Evolutionary conservation across 2,113 vertebrate species (phyloP).

Genomic region (Ranitomeya variabilis): DNA sequence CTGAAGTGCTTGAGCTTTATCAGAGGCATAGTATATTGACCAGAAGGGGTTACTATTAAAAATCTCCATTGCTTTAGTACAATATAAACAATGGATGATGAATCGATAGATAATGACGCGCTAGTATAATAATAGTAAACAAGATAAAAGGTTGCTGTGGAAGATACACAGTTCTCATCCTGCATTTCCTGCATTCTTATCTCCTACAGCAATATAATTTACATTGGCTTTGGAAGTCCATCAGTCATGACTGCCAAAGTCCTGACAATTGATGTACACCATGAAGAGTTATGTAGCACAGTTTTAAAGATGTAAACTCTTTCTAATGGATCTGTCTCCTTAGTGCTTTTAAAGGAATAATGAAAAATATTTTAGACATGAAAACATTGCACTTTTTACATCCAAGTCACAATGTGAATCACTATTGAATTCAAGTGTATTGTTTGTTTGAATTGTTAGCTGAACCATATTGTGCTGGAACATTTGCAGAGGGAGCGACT

Average conservation of each 20-base stretch:
- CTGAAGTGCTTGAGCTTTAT: neutral
- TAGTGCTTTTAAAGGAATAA: neutral
- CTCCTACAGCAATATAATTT: constrained; percentile 17
- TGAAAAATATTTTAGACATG: constrained; percentile 6
- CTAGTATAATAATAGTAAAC: neutral
- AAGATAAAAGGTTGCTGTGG: constrained; percentile 10
- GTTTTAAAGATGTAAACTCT: neutral
- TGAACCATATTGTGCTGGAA: too few relatives aligned
- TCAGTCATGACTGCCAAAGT: constrained; percentile 31
- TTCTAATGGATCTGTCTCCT: constrained; percentile 28
- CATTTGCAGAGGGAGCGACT: too few relatives aligned
- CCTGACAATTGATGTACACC: constrained; percentile 26
- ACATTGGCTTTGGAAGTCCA: neutral
- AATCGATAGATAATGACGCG: neutral
- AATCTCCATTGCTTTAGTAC: neutral
- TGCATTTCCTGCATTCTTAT: neutral
- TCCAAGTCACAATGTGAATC: neutral
- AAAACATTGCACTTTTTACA: neutral
- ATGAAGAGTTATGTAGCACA: neutral
- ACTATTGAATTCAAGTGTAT: neutral
- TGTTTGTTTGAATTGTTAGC: neutral
- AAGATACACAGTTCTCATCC: neutral
- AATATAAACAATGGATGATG: neutral
- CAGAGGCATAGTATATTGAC: neutral
- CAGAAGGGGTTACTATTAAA: constrained; percentile 1